Evolutionary conservation across 2,113 vertebrate species (phyloP), one percentile per base, ranked within the genome.

Genomic region (Myiagra hebetior): DNA sequence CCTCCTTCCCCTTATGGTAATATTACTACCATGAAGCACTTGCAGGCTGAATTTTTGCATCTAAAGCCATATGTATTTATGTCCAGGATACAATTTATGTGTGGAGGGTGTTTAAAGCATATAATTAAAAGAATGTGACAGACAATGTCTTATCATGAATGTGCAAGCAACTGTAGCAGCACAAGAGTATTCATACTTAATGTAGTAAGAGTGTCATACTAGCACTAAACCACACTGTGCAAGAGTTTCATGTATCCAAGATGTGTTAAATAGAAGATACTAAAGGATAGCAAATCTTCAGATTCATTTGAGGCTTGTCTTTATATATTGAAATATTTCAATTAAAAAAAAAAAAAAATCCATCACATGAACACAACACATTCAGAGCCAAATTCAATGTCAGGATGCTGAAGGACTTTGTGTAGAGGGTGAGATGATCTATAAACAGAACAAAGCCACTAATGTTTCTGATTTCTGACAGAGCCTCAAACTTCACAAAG

Each of bases 361-460:
- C 7, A 15, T 56, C 9, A 20, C 2, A 2, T 8, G 21, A 62
- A 55, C 4, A 60, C 27, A 81, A 53, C 1, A 1, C 3, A 28
- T 39, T 82, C 23, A 72, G 72, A 60, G 11, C 2, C 13, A 82
- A 82, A 72, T 27, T 65, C 7, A 60, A 15, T 10, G 1, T 7
- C 11, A 17, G 30, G 16, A 33, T 3, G 11, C 2, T 8, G 6
- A 52, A 57, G 13, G 18, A 6, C 4, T 68, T 76, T 53, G 7
- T 17, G 44, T 5, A 75, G 41, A 80, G 2, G 3, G 8, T 17
- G 7, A 80, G 41, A 31, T 11, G 10, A 80, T 65, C 80, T 31
- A 27, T 1, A 37, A 72, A 49, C 2, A 41, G 30, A 83, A 67
- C 22, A 89, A 80, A 41, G 33, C 2, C 9, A 41, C 19, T 21